These are phyloP conservation scores for Halocynthia aurantium DNA, from an alignment of 23 tunicate genomes.

Conservation along the genomic window DNA sequence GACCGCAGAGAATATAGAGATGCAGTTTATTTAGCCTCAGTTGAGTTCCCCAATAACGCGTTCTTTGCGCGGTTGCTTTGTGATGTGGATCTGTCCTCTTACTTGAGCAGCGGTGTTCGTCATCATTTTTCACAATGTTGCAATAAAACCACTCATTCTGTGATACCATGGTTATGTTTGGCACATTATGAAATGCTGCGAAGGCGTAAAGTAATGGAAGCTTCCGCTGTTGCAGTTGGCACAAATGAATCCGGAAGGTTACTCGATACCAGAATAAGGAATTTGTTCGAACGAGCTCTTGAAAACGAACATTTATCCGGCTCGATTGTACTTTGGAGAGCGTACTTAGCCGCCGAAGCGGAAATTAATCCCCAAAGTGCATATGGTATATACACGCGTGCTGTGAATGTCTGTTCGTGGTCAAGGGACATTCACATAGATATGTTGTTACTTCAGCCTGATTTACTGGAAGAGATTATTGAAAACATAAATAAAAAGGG, in stretches of 20 bases:
- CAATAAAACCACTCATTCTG: not conserved
- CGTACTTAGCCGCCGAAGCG: constrained; percentile 4
- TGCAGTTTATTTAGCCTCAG: not conserved
- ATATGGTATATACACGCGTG: constrained; percentile 36
- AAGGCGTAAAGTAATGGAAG: constrained; percentile 1
- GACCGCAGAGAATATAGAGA: not conserved
- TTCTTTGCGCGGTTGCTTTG: constrained; percentile 5
- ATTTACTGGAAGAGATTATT: constrained; percentile 35
- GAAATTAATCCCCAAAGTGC: not conserved
- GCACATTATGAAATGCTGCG: constrained; percentile 8
- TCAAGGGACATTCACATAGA: constrained; percentile 65
- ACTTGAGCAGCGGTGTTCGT: constrained; percentile 13
- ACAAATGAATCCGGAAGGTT: not conserved
- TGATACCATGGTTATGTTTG: constrained; percentile 18
- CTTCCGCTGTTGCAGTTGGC: not conserved
- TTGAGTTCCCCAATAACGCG: constrained; percentile 5
- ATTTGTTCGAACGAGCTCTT: constrained; percentile 24
- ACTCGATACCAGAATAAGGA: constrained; percentile 3
- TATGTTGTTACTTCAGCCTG: constrained; percentile 18
- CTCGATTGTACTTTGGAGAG: constrained; percentile 20
- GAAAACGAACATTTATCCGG: not conserved
- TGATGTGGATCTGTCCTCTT: constrained; percentile 17
- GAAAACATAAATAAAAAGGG: constrained; percentile 47
- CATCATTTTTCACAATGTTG: constrained; percentile 9
- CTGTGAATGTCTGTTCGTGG: constrained; percentile 67